Evolutionary conservation across 2,113 vertebrate genomes (phyloP).

Genomic region (Orthochromis indermauri): DNA sequence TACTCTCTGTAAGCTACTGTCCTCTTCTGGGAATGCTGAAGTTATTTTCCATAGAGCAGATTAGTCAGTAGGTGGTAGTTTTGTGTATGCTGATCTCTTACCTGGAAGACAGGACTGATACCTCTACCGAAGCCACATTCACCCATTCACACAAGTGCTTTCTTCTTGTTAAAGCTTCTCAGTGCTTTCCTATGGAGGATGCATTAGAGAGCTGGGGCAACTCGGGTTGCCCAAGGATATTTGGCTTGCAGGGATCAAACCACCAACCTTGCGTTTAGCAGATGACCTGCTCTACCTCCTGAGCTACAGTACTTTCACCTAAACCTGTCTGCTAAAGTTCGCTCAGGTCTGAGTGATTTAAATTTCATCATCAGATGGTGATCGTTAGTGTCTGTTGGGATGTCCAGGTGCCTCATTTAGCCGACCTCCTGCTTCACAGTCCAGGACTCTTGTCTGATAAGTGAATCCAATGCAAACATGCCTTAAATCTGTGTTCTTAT

Average conservation of each 20-base stretch:
- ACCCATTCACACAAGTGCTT: neutral
- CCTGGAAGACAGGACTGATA: neutral
- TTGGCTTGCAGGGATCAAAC: neutral
- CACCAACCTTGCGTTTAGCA: neutral
- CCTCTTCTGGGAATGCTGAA: neutral
- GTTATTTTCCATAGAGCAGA: neutral
- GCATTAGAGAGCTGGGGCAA: neutral
- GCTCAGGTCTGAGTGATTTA: neutral
- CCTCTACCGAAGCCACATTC: neutral
- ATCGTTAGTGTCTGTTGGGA: neutral
- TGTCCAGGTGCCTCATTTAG: neutral
- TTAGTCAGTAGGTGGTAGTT: neutral
- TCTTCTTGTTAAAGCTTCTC: neutral
- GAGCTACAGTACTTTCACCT: neutral
- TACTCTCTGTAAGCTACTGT: neutral
- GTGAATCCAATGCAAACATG: neutral
- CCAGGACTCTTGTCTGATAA: neutral
- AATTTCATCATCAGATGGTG: neutral
- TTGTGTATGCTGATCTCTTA: neutral
- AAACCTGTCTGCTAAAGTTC: neutral
- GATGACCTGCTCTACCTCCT: neutral
- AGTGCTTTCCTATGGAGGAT: neutral
- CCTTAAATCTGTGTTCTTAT: neutral
- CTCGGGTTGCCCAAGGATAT: neutral
- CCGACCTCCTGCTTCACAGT: neutral